Base-by-base conservation (phyloP, 2,888 invertebrate genomes). In the Sicus ferrugineus region DNA sequence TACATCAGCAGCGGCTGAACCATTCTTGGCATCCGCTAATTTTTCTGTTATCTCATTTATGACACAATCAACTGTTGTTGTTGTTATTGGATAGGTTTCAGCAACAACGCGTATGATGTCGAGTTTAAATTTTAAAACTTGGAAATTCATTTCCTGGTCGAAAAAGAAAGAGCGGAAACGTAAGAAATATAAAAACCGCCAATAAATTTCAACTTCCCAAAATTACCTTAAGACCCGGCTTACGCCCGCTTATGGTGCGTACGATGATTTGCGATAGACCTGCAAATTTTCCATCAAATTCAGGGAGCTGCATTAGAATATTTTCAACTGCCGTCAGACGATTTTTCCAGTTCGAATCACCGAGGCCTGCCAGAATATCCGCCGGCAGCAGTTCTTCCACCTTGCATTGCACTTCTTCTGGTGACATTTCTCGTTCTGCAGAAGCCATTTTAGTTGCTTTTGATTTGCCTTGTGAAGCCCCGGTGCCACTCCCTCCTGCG, bases 311-410 rank as follows among this genome's bases (percentile, higher is more conserved):
- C 59, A 88, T 88, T 48, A 89, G 85, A 75, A 95, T 88, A 76
- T 89, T 89, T 79, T 96, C 95, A 16, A 92, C 91, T 1, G 94
- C 90, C 11, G 89, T 86, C 19, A 96, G 86, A 31, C 96, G 89
- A 69, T 86, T 91, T 87, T 97, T 96, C 96, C 96, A 97, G 85
- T 95, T 94, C 61, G 89, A 83, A 81, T 93, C 95, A 0, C 88
- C 87, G 4, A 97, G 86, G 62, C 92, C 93, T 78, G 83, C 80
- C 2, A 91, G 75, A 26, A 92, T 87, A 54, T 92, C 92, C 0
- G 88, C 83, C 0, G 92, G 83, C 14, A 95, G 83, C 21, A 92
- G 78, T 72, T 89, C 89, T 46, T 89, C 88, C 0, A 93, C 92
- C 75, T 90, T 90, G 66, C 90, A 90, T 68, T 92, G 91, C 0